A percentile compares a stretch with the other conserved stretches of the same genome.
phyloP scores from a whole-genome alignment of 2,113 vertebrate species.

The Oophaga pumilio region DNA sequence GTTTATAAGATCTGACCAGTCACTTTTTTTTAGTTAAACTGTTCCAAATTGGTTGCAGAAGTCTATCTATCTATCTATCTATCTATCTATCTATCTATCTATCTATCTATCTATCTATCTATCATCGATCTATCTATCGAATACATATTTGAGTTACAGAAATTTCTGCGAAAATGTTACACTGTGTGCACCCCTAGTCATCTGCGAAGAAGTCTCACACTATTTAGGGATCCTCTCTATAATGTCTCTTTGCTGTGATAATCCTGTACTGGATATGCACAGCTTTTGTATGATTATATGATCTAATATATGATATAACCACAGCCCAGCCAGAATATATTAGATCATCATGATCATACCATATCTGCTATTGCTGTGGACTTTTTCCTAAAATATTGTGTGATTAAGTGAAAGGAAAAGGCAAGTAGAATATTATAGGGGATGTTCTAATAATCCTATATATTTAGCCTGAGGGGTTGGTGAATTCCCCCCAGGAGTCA shows the following conservation, averaged over 20 bases:
- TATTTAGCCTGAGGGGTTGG: not conserved
- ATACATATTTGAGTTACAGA: too few species aligned
- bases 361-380: not conserved
- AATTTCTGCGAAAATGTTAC: too few species aligned
- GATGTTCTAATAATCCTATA: not conserved
- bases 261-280: not conserved
- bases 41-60: not conserved
- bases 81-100: too few species aligned
- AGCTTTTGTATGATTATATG: too few species aligned
- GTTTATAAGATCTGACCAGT: not conserved
- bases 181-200: too few species aligned
- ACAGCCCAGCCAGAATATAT: too few species aligned
- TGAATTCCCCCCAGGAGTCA: too few species aligned
- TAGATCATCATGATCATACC: not conserved
- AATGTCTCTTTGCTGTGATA: not conserved
- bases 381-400: not conserved
- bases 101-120: too few species aligned
- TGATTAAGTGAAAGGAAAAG: not conserved
- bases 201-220: too few species aligned
- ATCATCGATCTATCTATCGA: too few species aligned
- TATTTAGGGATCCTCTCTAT: not conserved
- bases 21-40: not conserved
- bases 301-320: too few species aligned
- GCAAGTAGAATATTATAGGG: not conserved
- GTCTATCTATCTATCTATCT: too few species aligned